Conservation (phyloP, 92 coral and sea anemone species). For the Epizoanthus scotinus region DNA sequence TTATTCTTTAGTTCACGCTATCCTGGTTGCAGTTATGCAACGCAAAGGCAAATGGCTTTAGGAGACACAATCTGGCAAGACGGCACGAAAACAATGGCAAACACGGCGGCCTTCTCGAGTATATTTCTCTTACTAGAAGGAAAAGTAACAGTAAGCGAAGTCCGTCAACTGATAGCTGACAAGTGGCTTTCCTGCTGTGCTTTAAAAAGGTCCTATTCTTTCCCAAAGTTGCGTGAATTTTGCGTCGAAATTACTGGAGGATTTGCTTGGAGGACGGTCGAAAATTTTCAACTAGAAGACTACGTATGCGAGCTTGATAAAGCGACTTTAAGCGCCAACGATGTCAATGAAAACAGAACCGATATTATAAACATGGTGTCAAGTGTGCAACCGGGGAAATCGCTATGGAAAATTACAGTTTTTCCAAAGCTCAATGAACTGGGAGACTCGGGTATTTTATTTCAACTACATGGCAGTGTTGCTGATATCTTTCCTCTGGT, state of each 20-base stretch:
- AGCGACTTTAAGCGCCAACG: not conserved
- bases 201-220: conserved; percentile 36
- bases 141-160: conserved; percentile 56
- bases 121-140: conserved; percentile 80
- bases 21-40: conserved; percentile 47
- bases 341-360: conserved; percentile 41
- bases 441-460: conserved; percentile 67
- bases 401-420: conserved; percentile 64
- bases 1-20: conserved; percentile 57
- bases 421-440: conserved; percentile 65
- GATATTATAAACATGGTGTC: conserved; percentile 15
- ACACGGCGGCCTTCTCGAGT: conserved; percentile 51
- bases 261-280: conserved; percentile 71
- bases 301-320: conserved; percentile 45
- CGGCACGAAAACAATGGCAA: conserved; percentile 38
- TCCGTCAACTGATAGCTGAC: conserved; percentile 54
- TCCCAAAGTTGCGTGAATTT: conserved; percentile 61
- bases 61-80: conserved; percentile 71
- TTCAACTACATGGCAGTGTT: conserved; percentile 69
- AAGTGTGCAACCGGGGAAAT: not conserved
- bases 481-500: conserved; percentile 64
- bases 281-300: conserved; percentile 52
- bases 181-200: conserved; percentile 61
- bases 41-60: conserved; percentile 58
- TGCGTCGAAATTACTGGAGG: conserved; percentile 62